These are phyloP conservation scores for Probaryconus sp. DNA, from an alignment of 1,140 invertebrate genomes.

Conservation along the genomic window DNA sequence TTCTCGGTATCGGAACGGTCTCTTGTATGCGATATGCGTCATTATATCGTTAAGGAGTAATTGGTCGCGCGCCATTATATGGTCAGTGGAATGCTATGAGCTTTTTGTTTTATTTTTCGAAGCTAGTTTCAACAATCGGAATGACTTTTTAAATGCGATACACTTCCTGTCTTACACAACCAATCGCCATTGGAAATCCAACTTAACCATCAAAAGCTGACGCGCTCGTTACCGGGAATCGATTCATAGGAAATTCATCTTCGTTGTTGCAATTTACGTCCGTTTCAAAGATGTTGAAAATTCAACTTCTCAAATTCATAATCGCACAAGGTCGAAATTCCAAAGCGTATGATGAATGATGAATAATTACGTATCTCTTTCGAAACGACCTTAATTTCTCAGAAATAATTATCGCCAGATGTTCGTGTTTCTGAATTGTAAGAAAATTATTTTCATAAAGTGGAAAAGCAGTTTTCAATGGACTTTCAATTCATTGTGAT, in stretches of 20 bases:
- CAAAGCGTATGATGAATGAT: conserved; percentile 34
- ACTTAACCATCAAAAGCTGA: neutral
- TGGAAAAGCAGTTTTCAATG: conserved; percentile 7
- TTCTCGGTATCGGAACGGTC: conserved; percentile 1
- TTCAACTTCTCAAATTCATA: conserved; percentile 24
- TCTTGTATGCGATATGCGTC: conserved; percentile 1
- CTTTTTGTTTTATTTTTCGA: neutral
- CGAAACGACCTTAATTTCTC: conserved; percentile 36
- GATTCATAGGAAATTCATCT: neutral
- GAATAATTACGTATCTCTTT: conserved; percentile 41
- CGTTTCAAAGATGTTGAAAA: conserved; percentile 21
- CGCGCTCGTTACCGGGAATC: neutral
- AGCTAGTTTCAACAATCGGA: neutral
- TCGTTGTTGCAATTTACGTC: too few species aligned
- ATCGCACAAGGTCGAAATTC: conserved; percentile 39
- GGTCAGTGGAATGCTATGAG: neutral
- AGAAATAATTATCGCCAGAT: conserved; percentile 26
- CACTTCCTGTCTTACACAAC: too few species aligned
- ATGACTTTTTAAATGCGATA: too few species aligned
- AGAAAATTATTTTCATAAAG: conserved; percentile 14
- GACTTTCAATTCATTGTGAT: too few species aligned
- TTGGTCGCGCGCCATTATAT: conserved; percentile 4
- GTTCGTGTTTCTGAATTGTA: conserved; percentile 12
- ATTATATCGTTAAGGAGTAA: conserved; percentile 6
- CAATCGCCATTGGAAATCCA: neutral